phyloP scores from a whole-genome alignment of 2,797 vertebrate species.

The Rhinoraja longicauda region DNA sequence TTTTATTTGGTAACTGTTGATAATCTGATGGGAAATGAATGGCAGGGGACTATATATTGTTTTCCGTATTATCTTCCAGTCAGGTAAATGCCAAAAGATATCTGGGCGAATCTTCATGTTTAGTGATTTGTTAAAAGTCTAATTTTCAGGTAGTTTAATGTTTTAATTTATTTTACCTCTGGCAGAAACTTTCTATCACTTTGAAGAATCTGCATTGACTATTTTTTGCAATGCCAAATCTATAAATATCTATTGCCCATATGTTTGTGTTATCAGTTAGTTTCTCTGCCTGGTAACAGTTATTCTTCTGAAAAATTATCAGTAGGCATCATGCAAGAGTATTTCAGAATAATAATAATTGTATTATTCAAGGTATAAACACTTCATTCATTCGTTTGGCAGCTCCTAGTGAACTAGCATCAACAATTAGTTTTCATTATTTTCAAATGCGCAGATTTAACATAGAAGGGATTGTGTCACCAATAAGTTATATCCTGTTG shows the following conservation, averaged over 20 bases:
- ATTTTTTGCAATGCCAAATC: neutral
- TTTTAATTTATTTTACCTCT: neutral
- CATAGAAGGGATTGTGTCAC: neutral
- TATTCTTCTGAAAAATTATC: neutral
- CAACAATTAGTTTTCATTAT: neutral
- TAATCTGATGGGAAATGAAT: neutral
- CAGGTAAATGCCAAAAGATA: neutral
- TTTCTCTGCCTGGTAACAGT: neutral
- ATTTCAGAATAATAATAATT: neutral
- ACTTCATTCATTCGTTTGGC: neutral
- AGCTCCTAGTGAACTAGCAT: too few relatives aligned
- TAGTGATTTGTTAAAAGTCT: neutral
- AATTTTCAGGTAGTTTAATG: neutral
- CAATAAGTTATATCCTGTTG: neutral
- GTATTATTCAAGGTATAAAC: neutral
- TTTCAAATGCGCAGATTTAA: neutral
- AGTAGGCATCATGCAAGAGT: too few relatives aligned
- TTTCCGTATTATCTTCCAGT: neutral
- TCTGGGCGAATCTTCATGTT: neutral
- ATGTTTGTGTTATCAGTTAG: neutral
- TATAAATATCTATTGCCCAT: neutral
- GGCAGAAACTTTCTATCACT: neutral
- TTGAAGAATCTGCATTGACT: neutral
- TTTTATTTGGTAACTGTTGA: neutral
- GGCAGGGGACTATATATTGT: neutral